These are phyloP conservation scores for Lamellibrachia columna DNA, from an alignment of 2,888 invertebrate genomes.

Conservation along the genomic window DNA sequence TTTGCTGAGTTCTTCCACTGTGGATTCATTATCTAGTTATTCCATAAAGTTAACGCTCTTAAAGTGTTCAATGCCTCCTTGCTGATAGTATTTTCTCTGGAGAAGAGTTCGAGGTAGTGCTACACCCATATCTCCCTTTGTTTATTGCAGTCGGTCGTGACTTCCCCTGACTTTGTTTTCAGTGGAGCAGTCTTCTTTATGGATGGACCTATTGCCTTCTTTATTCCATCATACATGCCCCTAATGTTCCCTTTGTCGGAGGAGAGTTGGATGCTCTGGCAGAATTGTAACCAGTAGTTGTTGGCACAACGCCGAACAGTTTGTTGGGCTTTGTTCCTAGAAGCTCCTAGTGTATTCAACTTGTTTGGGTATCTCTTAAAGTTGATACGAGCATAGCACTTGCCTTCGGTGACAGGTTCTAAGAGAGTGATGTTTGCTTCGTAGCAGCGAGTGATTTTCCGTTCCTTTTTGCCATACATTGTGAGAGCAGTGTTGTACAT, in stretches of 20 bases:
- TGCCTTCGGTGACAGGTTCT: too few species aligned
- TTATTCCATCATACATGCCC: slow-evolving; percentile 33
- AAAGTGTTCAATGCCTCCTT: too few species aligned
- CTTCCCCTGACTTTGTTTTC: slow-evolving; percentile 24
- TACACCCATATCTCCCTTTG: slow-evolving; percentile 25
- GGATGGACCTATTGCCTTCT: slow-evolving; percentile 32
- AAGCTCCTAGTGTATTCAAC: too few species aligned
- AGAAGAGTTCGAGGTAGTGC: slow-evolving; percentile 26
- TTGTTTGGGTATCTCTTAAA: too few species aligned
- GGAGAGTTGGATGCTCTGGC: not conserved
- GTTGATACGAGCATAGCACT: too few species aligned
- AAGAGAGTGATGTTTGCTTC: too few species aligned
- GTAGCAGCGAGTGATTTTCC: too few species aligned
- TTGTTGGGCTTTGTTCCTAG: not conserved
- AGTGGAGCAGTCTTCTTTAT: slow-evolving; percentile 26
- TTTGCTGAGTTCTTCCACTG: too few species aligned
- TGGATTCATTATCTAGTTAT: too few species aligned
- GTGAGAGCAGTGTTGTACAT: too few species aligned
- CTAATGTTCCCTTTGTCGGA: slow-evolving; percentile 30
- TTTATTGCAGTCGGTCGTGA: slow-evolving; percentile 26
- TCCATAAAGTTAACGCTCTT: too few species aligned
- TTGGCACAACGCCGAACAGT: slow-evolving; percentile 24
- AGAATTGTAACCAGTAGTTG: slow-evolving; percentile 25
- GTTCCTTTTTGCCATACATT: too few species aligned
- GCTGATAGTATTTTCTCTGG: not conserved